phyloP scores from a whole-genome alignment of 2,797 vertebrate genomes.

The Acipenser oxyrinchus region DNA sequence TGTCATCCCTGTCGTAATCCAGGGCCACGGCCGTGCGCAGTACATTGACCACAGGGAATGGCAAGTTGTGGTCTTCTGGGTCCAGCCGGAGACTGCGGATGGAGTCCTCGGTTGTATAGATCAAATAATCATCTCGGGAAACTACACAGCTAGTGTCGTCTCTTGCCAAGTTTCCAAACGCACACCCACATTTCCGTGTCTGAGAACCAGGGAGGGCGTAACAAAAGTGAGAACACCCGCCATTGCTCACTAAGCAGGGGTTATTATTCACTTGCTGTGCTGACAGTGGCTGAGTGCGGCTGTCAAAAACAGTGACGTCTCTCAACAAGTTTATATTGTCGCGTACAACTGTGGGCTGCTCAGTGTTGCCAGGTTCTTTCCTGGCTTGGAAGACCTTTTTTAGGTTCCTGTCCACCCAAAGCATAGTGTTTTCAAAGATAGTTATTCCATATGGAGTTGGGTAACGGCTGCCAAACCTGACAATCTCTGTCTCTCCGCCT shows the following conservation, averaged over 20 bases:
- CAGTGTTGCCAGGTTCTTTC: constrained; percentile 78
- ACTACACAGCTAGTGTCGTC: constrained; percentile 78
- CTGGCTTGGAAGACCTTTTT: constrained; percentile 91
- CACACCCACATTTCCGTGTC: constrained; percentile 75
- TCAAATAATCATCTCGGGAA: constrained; percentile 80
- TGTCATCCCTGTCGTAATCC: constrained; percentile 79
- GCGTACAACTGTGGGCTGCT: constrained; percentile 74
- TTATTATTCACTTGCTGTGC: constrained; percentile 73
- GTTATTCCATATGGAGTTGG: constrained; percentile 91
- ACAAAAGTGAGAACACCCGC: constrained; percentile 86
- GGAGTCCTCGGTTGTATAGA: constrained; percentile 81
- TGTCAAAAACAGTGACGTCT: constrained; percentile 81
- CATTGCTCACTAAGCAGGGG: constrained; percentile 77
- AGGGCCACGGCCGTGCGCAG: constrained; percentile 76
- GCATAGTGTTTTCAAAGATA: constrained; percentile 78
- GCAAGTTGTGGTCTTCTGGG: constrained; percentile 77
- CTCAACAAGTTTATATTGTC: constrained; percentile 87
- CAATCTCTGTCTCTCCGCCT: constrained; percentile 76
- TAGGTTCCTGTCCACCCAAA: constrained; percentile 96
- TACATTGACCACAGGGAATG: constrained; percentile 74
- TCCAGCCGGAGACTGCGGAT: constrained; percentile 82
- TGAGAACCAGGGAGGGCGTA: constrained; percentile 69
- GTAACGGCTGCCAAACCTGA: constrained; percentile 88
- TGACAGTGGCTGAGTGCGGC: constrained; percentile 60
- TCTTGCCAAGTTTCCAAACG: constrained; percentile 72